Evolutionary conservation across 2,888 invertebrate genomes (phyloP).

Genomic region (Endotricha flammealis): DNA sequence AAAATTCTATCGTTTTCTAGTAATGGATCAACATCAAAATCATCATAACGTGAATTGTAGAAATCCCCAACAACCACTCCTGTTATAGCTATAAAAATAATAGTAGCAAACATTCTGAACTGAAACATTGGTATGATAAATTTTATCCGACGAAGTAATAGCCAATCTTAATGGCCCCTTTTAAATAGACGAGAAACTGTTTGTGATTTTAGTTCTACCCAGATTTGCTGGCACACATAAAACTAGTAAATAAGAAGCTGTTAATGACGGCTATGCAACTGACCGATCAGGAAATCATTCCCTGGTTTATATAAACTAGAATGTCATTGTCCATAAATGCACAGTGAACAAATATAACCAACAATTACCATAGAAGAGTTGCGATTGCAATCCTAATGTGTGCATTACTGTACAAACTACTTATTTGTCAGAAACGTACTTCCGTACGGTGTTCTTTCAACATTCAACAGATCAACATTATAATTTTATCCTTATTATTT

Average conservation of each 20-base stretch:
- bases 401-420: conserved; percentile 24
- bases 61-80: conserved; percentile 46
- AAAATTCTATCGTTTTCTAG: conserved; percentile 83
- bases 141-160: too few relatives aligned
- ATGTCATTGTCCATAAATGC: conserved; percentile 44
- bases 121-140: conserved; percentile 12
- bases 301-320: conserved; percentile 39
- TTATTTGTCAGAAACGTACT: conserved; percentile 17
- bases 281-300: conserved; percentile 18
- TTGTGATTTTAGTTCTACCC: too few relatives aligned
- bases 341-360: conserved; percentile 29
- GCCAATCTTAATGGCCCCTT: too few relatives aligned
- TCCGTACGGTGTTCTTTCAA: too few relatives aligned
- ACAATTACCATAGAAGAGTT: conserved; percentile 37
- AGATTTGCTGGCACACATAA: too few relatives aligned
- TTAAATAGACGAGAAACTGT: too few relatives aligned
- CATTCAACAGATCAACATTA: too few relatives aligned
- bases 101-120: conserved; percentile 19
- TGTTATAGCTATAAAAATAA: conserved; percentile 22
- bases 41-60: conserved; percentile 84
- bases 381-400: conserved; percentile 35
- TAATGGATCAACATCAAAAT: conserved; percentile 83
- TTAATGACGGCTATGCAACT: too few relatives aligned
- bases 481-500: too few relatives aligned
- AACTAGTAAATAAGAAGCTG: too few relatives aligned